Evolutionary conservation across 64 coral and sea anemone genomes (phyloP).

Genomic region (Platygyra sinensis): DNA sequence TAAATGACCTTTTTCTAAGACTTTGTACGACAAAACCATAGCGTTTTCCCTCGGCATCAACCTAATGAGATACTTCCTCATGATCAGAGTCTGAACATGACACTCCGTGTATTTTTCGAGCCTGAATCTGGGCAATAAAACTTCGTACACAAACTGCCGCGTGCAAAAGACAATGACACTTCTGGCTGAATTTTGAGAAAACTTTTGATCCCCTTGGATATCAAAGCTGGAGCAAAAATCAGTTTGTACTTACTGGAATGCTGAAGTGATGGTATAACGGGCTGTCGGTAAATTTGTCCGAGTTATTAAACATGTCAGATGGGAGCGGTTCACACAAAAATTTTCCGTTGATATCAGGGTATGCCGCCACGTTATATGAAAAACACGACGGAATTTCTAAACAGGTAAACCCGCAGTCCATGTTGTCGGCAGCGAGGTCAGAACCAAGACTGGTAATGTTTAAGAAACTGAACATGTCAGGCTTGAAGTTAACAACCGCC

Average conservation of each 20-base stretch:
- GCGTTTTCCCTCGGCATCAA: too few relatives aligned
- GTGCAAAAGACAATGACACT: too few relatives aligned
- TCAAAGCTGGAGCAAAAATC: too few relatives aligned
- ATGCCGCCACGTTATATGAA: neutral
- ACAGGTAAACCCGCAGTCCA: neutral
- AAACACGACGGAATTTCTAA: neutral
- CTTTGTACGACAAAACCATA: too few relatives aligned
- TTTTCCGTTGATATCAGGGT: neutral
- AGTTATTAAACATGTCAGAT: neutral
- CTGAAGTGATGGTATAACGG: constrained; percentile 2
- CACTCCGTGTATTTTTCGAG: too few relatives aligned
- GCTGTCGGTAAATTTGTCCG: neutral
- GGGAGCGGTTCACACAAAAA: constrained; percentile 10
- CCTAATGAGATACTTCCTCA: too few relatives aligned
- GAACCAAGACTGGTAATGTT: neutral
- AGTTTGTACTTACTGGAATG: neutral
- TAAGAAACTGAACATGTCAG: neutral
- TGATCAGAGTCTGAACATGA: too few relatives aligned
- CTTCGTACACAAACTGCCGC: too few relatives aligned
- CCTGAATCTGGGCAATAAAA: too few relatives aligned
- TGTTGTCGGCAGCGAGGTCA: neutral
- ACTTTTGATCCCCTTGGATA: neutral
- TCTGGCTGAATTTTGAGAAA: too few relatives aligned
- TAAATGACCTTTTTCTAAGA: too few relatives aligned
- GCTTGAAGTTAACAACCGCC: neutral